Percentiles rank a stretch among this genome's conserved stretches.
Conservation (phyloP, 2,113 vertebrate genomes). For the Megaptera novaeangliae region DNA sequence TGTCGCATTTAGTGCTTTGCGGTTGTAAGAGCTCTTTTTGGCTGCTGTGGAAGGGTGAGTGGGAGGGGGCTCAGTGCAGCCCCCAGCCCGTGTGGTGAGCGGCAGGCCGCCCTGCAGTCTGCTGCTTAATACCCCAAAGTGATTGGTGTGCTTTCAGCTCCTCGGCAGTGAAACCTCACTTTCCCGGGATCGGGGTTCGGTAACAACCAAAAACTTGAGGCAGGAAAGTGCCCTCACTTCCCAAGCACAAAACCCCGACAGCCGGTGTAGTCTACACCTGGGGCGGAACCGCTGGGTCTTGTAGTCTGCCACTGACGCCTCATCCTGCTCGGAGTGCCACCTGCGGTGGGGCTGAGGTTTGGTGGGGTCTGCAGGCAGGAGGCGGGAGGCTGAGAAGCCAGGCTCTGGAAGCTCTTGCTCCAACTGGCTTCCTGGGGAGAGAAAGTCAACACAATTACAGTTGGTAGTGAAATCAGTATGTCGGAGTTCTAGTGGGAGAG, state of each 20-base stretch:
- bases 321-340: not conserved
- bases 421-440: constrained; percentile 28
- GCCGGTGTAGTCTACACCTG: not conserved
- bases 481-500: constrained; percentile 17
- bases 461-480: constrained; percentile 37
- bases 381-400: not conserved
- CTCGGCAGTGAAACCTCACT: not conserved
- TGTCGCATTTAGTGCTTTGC: not conserved
- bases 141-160: not conserved
- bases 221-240: not conserved
- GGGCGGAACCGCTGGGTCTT: not conserved
- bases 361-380: not conserved
- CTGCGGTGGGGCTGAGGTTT: not conserved
- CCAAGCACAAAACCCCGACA: not conserved
- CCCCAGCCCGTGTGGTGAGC: not conserved
- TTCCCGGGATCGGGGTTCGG: not conserved
- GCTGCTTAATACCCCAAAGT: not conserved
- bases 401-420: not conserved
- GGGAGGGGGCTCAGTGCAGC: not conserved
- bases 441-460: constrained; percentile 22
- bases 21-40: not conserved
- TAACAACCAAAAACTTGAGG: not conserved
- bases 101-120: accelerated
- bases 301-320: not conserved
- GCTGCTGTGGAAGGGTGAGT: not conserved